These are phyloP conservation scores for Manduca sexta DNA, from an alignment of 1,140 invertebrate species.

Conservation along the genomic window DNA sequence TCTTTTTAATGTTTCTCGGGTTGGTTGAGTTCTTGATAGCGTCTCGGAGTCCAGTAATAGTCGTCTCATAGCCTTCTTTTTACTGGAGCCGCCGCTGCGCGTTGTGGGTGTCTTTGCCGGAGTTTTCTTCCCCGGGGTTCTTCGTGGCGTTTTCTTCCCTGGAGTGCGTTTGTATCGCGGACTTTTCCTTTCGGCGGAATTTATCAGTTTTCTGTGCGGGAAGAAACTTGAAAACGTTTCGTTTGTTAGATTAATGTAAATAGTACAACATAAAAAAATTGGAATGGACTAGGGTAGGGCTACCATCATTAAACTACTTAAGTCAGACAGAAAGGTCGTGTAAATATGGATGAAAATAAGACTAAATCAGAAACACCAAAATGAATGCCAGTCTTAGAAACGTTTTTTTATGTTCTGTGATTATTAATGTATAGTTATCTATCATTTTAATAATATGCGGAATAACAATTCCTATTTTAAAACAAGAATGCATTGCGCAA, in stretches of 20 bases:
- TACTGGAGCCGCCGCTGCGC: constrained; percentile 67
- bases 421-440: no score
- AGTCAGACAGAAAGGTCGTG: no score
- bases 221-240: constrained; percentile 52
- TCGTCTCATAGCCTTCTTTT: constrained; percentile 64
- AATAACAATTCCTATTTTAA: no score
- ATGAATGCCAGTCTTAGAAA: no score
- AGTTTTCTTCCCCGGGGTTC: constrained; percentile 62
- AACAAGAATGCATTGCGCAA: no score
- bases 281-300: no score
- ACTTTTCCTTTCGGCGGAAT: constrained; percentile 58
- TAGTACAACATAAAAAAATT: not conserved
- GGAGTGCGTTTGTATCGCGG: constrained; percentile 60
- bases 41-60: constrained; percentile 45
- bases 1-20: constrained; percentile 73
- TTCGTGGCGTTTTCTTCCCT: constrained; percentile 57
- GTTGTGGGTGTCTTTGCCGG: constrained; percentile 64
- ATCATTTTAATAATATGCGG: no score
- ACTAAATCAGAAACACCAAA: no score
- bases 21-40: constrained; percentile 47
- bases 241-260: constrained; percentile 24
- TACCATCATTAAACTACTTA: no score
- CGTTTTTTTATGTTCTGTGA: no score
- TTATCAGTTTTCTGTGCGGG: constrained; percentile 64
- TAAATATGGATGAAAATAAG: no score